A percentile compares a stretch with the other conserved stretches of the same genome.
These are phyloP conservation scores for Hyposmocoma kahamanoa DNA, from an alignment of 1,140 invertebrate species.

Conservation along the genomic window DNA sequence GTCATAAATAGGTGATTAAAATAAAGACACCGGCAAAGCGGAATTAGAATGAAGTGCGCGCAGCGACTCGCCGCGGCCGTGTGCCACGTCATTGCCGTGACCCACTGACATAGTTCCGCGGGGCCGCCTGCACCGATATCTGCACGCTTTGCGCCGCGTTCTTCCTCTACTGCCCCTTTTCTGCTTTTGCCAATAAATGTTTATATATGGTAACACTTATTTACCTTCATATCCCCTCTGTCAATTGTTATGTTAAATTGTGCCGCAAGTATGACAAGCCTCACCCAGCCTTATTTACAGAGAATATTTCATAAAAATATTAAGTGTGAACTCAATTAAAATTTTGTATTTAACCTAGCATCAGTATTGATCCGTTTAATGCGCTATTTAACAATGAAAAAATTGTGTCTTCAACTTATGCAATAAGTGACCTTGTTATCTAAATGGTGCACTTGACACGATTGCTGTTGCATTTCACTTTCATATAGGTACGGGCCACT, in stretches of 20 bases:
- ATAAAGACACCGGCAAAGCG: slow-evolving; percentile 63
- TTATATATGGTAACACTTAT: not conserved
- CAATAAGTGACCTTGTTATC: slow-evolving; percentile 69
- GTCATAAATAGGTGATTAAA: slow-evolving; percentile 46
- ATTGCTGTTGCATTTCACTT: slow-evolving; percentile 72
- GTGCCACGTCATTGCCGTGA: slow-evolving; percentile 72
- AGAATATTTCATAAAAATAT: too few relatives aligned
- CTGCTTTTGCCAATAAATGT: not conserved
- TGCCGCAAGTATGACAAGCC: too few relatives aligned
- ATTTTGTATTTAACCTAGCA: too few relatives aligned
- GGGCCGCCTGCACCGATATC: slow-evolving; percentile 72
- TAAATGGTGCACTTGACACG: slow-evolving; percentile 72
- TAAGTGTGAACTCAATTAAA: too few relatives aligned
- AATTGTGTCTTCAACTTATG: slow-evolving; percentile 62
- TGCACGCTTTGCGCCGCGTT: slow-evolving; percentile 65
- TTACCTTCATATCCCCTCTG: not conserved
- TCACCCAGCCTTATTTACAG: too few relatives aligned
- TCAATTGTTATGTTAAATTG: too few relatives aligned
- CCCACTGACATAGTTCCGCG: slow-evolving; percentile 69
- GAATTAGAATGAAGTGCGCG: slow-evolving; percentile 72
- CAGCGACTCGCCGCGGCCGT: slow-evolving; percentile 54
- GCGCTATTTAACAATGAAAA: too few relatives aligned
- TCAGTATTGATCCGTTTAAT: too few relatives aligned
- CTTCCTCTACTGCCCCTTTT: slow-evolving; percentile 49
- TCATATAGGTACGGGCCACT: slow-evolving; percentile 26